These are phyloP conservation scores for Tupiocoris notatus DNA, from an alignment of 2,888 invertebrate genomes.

Conservation along the genomic window DNA sequence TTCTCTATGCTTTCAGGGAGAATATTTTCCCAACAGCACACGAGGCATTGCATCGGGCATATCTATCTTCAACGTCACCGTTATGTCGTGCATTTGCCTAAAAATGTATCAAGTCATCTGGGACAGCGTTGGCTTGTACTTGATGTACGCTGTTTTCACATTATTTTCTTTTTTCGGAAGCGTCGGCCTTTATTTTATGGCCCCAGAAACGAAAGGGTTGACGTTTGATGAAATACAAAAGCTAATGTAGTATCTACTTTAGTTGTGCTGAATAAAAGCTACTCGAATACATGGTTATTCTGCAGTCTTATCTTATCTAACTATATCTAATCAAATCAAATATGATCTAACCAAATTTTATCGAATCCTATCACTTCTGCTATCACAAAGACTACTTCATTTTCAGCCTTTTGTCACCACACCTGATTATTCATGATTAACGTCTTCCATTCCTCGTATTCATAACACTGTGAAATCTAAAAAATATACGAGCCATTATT, in stretches of 20 bases:
- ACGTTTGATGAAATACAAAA: slow-evolving; percentile 68
- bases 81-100: slow-evolving; percentile 60
- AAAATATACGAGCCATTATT: too few relatives aligned
- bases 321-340: too few relatives aligned
- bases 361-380: too few relatives aligned
- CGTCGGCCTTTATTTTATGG: slow-evolving; percentile 44
- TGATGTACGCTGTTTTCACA: slow-evolving; percentile 46
- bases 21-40: slow-evolving; percentile 64
- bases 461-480: too few relatives aligned
- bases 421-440: too few relatives aligned
- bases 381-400: too few relatives aligned
- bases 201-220: slow-evolving; percentile 69
- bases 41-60: slow-evolving; percentile 62
- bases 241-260: slow-evolving; percentile 57
- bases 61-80: slow-evolving; percentile 60
- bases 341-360: too few relatives aligned
- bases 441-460: too few relatives aligned
- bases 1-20: slow-evolving; percentile 59
- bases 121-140: slow-evolving; percentile 45
- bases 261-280: too few relatives aligned
- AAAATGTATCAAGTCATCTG: slow-evolving; percentile 57
- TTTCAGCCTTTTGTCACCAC: too few relatives aligned
- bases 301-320: too few relatives aligned
- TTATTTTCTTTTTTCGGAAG: slow-evolving; percentile 40
- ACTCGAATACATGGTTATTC: too few relatives aligned